These are phyloP conservation scores for Scolopax rusticola DNA, from an alignment of 2,797 vertebrate genomes.

Conservation along the genomic window DNA sequence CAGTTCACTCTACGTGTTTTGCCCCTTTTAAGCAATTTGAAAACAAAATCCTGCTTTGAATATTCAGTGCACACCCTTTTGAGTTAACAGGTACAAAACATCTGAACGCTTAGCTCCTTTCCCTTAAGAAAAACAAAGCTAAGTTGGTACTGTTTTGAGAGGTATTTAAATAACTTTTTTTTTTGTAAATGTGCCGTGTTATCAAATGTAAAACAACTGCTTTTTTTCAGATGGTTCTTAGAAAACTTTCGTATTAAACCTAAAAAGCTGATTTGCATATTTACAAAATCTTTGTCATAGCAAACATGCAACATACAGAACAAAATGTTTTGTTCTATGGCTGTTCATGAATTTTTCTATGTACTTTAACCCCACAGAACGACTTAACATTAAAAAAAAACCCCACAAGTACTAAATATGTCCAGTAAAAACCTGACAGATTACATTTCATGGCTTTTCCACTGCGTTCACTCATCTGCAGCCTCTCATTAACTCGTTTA, in stretches of 20 bases:
- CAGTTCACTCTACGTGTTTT: conserved; percentile 53
- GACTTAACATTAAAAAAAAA: conserved; percentile 55
- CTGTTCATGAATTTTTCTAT: conserved; percentile 69
- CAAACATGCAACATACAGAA: conserved; percentile 82
- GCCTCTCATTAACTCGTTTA: conserved; percentile 71
- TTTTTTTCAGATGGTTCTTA: conserved; percentile 71
- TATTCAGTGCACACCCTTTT: conserved; percentile 77
- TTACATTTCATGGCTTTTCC: conserved; percentile 72
- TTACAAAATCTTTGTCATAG: conserved; percentile 84
- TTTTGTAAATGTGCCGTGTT: conserved; percentile 67
- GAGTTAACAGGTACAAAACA: conserved; percentile 64
- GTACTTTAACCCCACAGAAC: conserved; percentile 61
- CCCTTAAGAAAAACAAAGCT: conserved; percentile 45
- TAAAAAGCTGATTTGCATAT: conserved; percentile 85
- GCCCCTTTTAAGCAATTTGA: conserved; percentile 65
- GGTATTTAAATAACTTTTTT: conserved; percentile 73
- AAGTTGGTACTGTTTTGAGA: conserved; percentile 70
- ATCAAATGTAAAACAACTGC: conserved; percentile 72
- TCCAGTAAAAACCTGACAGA: conserved; percentile 77
- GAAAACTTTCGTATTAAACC: conserved; percentile 80
- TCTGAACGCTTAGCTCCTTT: conserved; percentile 54
- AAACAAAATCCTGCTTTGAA: conserved; percentile 65
- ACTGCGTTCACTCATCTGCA: conserved; percentile 66
- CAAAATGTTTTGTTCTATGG: conserved; percentile 81
- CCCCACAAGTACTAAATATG: conserved; percentile 33